Conservation (phyloP, 2,888 invertebrate genomes). For the Tenodera sinensis region DNA sequence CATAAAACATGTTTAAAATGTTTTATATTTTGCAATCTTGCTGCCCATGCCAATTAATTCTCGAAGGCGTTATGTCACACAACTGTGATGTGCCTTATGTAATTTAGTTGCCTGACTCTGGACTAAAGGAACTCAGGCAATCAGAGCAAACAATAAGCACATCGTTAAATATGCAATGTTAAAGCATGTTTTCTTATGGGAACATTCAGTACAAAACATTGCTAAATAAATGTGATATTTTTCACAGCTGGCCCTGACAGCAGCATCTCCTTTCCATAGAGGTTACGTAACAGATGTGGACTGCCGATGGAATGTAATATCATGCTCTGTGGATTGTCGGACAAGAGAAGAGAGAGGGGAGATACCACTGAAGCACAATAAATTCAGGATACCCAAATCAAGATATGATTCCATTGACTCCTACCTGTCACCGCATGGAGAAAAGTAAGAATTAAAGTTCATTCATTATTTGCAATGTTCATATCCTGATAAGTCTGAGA, state of each 20-base stretch:
- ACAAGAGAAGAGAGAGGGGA: slow-evolving; percentile 87
- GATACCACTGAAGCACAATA: slow-evolving; percentile 65
- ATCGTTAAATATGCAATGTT: background rate
- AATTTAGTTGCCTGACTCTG: too few relatives aligned
- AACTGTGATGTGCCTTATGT: too few relatives aligned
- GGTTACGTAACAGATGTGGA: slow-evolving; percentile 94
- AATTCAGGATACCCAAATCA: slow-evolving; percentile 86
- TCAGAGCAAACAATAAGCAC: background rate
- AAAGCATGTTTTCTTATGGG: slow-evolving; percentile 33
- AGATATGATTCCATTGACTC: slow-evolving; percentile 97
- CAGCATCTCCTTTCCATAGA: slow-evolving; percentile 92
- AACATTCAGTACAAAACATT: too few relatives aligned
- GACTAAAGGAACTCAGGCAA: background rate
- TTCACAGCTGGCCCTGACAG: slow-evolving; percentile 84
- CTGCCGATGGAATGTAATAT: slow-evolving; percentile 97
- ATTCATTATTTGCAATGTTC: background rate
- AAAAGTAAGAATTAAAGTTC: slow-evolving; percentile 49
- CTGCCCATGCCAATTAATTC: too few relatives aligned
- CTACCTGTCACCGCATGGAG: slow-evolving; percentile 86
- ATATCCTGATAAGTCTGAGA: too few relatives aligned
- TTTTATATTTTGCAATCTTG: too few relatives aligned
- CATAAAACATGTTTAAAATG: too few relatives aligned
- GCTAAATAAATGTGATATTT: background rate
- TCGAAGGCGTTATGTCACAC: background rate
- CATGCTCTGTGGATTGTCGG: slow-evolving; percentile 92